A percentile compares a stretch with the other conserved stretches of the same genome.
Evolutionary conservation across 35 echinoderm and acorn worm genomes (phyloP).

Genomic region (Lytechinus variegatus): DNA sequence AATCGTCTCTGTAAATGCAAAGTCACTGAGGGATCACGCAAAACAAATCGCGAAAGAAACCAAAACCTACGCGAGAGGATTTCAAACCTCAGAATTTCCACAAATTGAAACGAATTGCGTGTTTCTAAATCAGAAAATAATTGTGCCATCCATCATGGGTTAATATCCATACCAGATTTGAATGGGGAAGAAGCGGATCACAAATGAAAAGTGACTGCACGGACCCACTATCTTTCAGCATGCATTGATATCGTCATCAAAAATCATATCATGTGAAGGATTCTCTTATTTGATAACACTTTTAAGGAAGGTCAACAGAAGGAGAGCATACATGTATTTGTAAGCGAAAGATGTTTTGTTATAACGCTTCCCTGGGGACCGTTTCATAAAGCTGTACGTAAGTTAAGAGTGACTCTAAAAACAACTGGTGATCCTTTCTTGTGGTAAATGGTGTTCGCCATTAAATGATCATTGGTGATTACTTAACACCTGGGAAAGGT

Average conservation of each 20-base stretch:
- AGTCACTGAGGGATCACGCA: not conserved
- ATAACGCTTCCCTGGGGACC: no score
- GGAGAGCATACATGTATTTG: no score
- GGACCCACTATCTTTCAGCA: not conserved
- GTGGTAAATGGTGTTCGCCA: no score
- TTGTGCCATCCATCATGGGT: not conserved
- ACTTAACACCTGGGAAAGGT: no score
- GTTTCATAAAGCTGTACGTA: no score
- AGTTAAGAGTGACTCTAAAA: no score
- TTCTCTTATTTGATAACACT: not conserved
- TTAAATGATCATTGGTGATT: no score
- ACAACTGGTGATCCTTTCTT: no score
- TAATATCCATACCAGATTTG: not conserved
- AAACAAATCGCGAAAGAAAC: not conserved
- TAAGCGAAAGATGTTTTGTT: no score
- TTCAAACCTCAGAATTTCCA: not conserved
- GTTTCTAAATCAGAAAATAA: not conserved
- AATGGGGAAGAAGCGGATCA: not conserved
- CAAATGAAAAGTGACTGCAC: not conserved
- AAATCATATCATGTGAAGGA: not conserved
- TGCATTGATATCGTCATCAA: not conserved
- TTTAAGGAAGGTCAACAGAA: no score
- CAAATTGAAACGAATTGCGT: not conserved
- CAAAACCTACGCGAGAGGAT: not conserved
- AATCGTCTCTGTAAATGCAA: not conserved